A percentile compares a stretch with the other conserved stretches of the same genome.
Conservation (phyloP, 1,140 invertebrate genomes). For the Drosophila murphyi region DNA sequence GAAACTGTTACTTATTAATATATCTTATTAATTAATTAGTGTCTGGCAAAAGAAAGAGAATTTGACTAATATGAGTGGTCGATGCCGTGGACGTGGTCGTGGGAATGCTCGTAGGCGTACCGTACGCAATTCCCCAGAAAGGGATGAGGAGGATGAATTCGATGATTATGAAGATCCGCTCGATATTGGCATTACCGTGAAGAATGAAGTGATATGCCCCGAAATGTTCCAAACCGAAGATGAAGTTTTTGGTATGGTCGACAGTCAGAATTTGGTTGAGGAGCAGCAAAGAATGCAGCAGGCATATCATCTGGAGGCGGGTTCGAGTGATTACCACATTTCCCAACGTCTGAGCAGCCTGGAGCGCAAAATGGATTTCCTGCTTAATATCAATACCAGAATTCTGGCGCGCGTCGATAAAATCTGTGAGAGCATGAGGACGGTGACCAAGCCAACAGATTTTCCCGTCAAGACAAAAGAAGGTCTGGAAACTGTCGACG, state of each 20-base stretch:
- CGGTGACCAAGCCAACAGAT: constrained; percentile 17
- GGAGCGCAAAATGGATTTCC: constrained; percentile 45
- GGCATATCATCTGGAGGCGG: constrained; percentile 4
- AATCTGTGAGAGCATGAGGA: constrained; percentile 33
- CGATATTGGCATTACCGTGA: constrained; percentile 16
- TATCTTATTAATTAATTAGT: background rate
- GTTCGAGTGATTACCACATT: constrained; percentile 16
- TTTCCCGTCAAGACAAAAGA: constrained; percentile 34
- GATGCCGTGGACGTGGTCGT: background rate
- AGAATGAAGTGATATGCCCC: constrained; percentile 25
- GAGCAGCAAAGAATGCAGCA: constrained; percentile 29
- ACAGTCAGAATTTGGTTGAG: constrained; percentile 25
- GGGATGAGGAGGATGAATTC: background rate
- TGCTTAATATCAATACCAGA: constrained; percentile 37
- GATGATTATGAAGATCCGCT: constrained; percentile 38
- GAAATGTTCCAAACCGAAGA: constrained; percentile 11
- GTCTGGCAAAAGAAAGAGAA: background rate
- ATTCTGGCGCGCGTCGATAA: constrained; percentile 41
- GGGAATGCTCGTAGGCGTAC: background rate
- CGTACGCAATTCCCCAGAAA: background rate
- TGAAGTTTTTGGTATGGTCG: constrained; percentile 25
- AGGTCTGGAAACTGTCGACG: constrained; percentile 24
- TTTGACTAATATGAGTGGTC: constrained; percentile 7
- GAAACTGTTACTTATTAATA: background rate
- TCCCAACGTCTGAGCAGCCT: constrained; percentile 31